Evolutionary conservation across 2,113 vertebrate species (phyloP).

Genomic region (Bos taurus): ARS-UCD2.0 NC_037330.1:35532501-35533000

Average conservation of each 20-base stretch:
- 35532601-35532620: not conserved
- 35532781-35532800: conserved; percentile 83
- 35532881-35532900: conserved; percentile 71
- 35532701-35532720: conserved; percentile 73
- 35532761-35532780: conserved; percentile 83
- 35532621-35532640: not conserved
- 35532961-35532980: conserved; percentile 73
- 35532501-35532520: not conserved
- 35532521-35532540: not conserved
- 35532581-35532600: not conserved
- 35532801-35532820: conserved; percentile 76
- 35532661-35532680: conserved; percentile 73
- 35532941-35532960: conserved; percentile 63
- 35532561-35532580: not conserved
- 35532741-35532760: conserved; percentile 83
- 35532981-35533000: conserved; percentile 68
- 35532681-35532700: conserved; percentile 76
- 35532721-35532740: conserved; percentile 78
- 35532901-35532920: conserved; percentile 58
- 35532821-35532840: conserved; percentile 78
- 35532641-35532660: conserved; percentile 61
- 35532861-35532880: conserved; percentile 77
- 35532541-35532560: not conserved
- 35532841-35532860: conserved; percentile 78
- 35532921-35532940: conserved; percentile 63